phyloP scores from a whole-genome alignment of 1,140 invertebrate genomes.

The Drosophila sulfurigaster region DNA sequence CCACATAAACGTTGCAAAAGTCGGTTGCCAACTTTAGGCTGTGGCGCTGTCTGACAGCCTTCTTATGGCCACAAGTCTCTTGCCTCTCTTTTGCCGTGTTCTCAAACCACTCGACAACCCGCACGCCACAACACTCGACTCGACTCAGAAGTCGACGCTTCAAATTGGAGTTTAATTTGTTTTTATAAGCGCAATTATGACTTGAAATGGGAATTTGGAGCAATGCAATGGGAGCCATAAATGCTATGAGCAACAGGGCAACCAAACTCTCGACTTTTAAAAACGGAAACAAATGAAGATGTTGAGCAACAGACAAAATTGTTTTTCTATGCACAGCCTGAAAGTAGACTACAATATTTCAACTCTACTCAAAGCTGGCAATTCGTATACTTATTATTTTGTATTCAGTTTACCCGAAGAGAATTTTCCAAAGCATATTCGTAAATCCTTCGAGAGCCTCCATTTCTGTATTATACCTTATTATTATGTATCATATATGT shows the following conservation, averaged over 20 bases:
- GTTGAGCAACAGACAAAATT: background rate
- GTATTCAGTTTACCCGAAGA: background rate
- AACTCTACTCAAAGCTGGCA: background rate
- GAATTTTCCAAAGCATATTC: background rate
- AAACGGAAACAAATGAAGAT: background rate
- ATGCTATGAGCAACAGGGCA: background rate
- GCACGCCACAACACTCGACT: slow-evolving; percentile 13
- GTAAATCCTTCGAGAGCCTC: background rate
- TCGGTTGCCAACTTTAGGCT: slow-evolving; percentile 3
- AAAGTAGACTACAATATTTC: slow-evolving; percentile 19
- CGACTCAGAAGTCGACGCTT: slow-evolving; percentile 10
- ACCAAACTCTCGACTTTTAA: slow-evolving; percentile 14
- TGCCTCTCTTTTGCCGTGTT: background rate
- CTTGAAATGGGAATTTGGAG: slow-evolving; percentile 27
- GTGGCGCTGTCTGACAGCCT: slow-evolving; percentile 11
- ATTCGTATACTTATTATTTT: background rate
- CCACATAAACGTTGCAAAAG: background rate
- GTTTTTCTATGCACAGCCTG: background rate
- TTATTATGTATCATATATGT: no score
- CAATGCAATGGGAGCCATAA: slow-evolving; percentile 8
- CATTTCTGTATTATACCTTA: no score
- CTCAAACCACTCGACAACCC: slow-evolving; percentile 38
- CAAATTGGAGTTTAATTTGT: slow-evolving; percentile 79
- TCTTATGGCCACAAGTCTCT: background rate
- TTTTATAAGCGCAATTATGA: slow-evolving; percentile 73